A percentile compares a stretch with the other conserved stretches of the same genome.
These are phyloP conservation scores for Platypus cylindrus DNA, from an alignment of 2,888 invertebrate species.

Conservation along the genomic window DNA sequence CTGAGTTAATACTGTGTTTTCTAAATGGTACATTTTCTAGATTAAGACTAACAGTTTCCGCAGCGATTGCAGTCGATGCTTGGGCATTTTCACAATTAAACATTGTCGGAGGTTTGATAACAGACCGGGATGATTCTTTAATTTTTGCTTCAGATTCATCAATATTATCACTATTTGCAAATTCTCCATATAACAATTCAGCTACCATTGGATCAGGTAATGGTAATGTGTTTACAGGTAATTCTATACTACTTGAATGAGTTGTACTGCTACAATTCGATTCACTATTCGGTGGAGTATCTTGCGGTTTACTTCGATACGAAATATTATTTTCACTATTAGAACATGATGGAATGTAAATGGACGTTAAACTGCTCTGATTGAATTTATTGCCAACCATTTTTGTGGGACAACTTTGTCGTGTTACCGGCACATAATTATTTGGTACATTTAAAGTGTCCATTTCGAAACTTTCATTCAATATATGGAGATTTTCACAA, in stretches of 20 bases:
- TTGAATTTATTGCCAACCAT: constrained; percentile 48
- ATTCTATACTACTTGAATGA: constrained; percentile 45
- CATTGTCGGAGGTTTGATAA: constrained; percentile 46
- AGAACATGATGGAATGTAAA: constrained; percentile 42
- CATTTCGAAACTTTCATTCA: constrained; percentile 47
- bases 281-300: constrained; percentile 10
- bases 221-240: constrained; percentile 38
- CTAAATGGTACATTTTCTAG: constrained; percentile 29
- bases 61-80: constrained; percentile 5
- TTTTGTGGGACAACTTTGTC: constrained; percentile 56
- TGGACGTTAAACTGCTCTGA: constrained; percentile 40
- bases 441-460: constrained; percentile 27
- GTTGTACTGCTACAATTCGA: constrained; percentile 33
- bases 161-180: constrained; percentile 22
- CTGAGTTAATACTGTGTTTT: constrained; percentile 47
- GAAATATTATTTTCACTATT: constrained; percentile 32
- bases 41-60: constrained; percentile 21
- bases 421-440: constrained; percentile 31
- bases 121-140: constrained; percentile 25
- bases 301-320: constrained; percentile 16
- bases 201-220: constrained; percentile 43
- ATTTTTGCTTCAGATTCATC: constrained; percentile 21
- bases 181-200: constrained; percentile 38
- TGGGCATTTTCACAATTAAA: constrained; percentile 29
- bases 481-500: constrained; percentile 54